Conservation (phyloP, 2,797 vertebrate species). For the Neosalanx taihuensis region DNA sequence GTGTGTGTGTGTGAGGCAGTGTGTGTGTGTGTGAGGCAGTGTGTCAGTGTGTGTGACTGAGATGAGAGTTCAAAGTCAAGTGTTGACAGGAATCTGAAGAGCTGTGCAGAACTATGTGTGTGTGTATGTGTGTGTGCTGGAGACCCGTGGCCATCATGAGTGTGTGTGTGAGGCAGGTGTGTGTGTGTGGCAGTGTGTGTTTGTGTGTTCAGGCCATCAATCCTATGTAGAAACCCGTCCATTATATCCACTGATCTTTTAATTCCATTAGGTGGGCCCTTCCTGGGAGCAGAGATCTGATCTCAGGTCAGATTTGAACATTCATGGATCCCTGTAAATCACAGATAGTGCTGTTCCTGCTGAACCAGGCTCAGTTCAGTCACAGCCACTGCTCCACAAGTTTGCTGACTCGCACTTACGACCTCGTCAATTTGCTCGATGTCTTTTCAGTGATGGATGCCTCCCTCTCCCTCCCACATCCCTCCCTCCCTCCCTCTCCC, state of each 20-base stretch:
- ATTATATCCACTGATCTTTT: constrained; percentile 1
- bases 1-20: constrained; percentile 8
- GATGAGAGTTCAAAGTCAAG: neutral
- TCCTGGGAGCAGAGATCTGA: constrained; percentile 7
- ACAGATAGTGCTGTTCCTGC: neutral
- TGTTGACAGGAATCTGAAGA: neutral
- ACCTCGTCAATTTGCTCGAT: neutral
- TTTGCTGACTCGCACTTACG: constrained; percentile 4
- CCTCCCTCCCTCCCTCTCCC: neutral
- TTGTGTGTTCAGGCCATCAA: neutral
- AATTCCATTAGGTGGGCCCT: constrained; percentile 2
- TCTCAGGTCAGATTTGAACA: neutral
- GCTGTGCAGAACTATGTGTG: constrained; percentile 1
- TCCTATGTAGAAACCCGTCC: neutral
- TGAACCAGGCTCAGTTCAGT: neutral
- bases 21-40: constrained; percentile 18
- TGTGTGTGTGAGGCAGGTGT: constrained; percentile 7
- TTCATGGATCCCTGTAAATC: neutral
- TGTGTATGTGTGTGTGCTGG: constrained; percentile 6
- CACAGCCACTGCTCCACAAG: neutral
- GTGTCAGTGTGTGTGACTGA: constrained; percentile 16
- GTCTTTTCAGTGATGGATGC: neutral
- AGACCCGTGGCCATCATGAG: too few species aligned
- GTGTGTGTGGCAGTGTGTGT: constrained; percentile 6
- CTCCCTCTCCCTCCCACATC: neutral